A percentile compares a stretch with the other conserved stretches of the same genome.
These are phyloP conservation scores for Istiophorus platypterus DNA, from an alignment of 2,113 vertebrate genomes.

Conservation along the genomic window DNA sequence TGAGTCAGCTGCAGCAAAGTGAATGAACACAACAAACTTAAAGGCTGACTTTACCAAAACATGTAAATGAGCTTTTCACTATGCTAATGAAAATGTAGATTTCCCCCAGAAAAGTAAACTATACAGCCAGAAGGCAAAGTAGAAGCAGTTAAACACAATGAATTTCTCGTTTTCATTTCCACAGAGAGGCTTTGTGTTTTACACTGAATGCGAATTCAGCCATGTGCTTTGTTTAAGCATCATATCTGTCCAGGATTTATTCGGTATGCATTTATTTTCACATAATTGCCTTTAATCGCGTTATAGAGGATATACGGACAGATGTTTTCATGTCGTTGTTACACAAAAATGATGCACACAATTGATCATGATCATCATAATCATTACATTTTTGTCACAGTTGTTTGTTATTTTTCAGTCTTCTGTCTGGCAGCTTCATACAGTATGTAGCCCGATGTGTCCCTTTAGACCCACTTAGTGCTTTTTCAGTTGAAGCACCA, in stretches of 20 bases:
- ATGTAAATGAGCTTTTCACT: conserved; percentile 65
- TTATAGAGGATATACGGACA: conserved; percentile 13
- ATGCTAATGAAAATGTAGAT: conserved; percentile 69
- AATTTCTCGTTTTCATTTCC: conserved; percentile 28
- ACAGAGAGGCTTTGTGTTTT: neutral
- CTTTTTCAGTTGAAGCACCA: neutral
- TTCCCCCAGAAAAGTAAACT: conserved; percentile 42
- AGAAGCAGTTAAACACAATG: conserved; percentile 48
- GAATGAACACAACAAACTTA: conserved; percentile 56
- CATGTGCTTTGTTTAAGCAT: neutral
- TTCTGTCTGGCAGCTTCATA: conserved; percentile 3
- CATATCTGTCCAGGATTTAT: neutral
- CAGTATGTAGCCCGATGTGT: neutral
- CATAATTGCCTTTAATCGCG: neutral
- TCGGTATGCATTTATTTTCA: conserved; percentile 13
- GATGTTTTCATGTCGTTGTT: conserved; percentile 29
- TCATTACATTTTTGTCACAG: conserved; percentile 25
- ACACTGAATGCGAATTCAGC: conserved; percentile 1
- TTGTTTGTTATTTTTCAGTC: conserved; percentile 14
- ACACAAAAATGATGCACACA: conserved; percentile 31
- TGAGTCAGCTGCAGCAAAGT: conserved; percentile 46
- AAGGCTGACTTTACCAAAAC: conserved; percentile 63
- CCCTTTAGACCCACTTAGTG: conserved; percentile 18
- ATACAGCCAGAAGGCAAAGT: conserved; percentile 54
- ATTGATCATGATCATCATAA: conserved; percentile 28